Base-by-base conservation (phyloP, 2,888 invertebrate species). In the Coelinius sp. region DNA sequence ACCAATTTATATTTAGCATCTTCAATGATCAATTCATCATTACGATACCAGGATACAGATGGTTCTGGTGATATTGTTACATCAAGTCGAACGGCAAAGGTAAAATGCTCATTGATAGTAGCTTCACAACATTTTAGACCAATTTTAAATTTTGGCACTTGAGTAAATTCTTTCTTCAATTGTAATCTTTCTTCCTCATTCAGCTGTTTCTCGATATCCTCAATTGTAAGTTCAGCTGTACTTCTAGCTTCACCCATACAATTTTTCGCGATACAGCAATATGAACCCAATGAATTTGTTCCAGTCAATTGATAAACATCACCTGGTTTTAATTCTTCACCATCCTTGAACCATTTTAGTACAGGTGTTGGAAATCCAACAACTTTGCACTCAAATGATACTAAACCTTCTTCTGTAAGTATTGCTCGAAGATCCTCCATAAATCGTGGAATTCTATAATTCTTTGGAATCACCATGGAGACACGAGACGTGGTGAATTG, bases 301-400 rank as follows among this genome's bases (percentile, higher is more conserved):
- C 97, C 97, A 0, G 96, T 96, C 14, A 97, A 89, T 85, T 96
- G 96, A 87, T 97, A 97, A 5, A 97, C 96, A 86, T 97, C 97
- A 7, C 97, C 97, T 0, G 97, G 96, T 84, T 95, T 95, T 49
- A 98, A 88, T 85, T 97, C 96, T 84, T 96, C 94, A 0, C 96
- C 96, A 85, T 97, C 97, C 88, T 96, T 97, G 87, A 95, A 97
- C 97, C 97, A 97, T 82, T 94, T 92, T 0, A 97, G 89, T 64
- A 93, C 89, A 0, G 97, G 97, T 0, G 96, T 96, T 0, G 97
- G 97, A 79, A 95, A 96, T 0, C 96, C 97, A 1, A 96, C 96
- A 0, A 97, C 96, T 88, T 97, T 97, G 85, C 97, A 97, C 84
- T 97, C 97, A 84, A 97, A 97, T 0, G 96, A 96, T 0, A 97